These are phyloP conservation scores for Portevinia maculata DNA, from an alignment of 2,888 invertebrate species.

Conservation along the genomic window DNA sequence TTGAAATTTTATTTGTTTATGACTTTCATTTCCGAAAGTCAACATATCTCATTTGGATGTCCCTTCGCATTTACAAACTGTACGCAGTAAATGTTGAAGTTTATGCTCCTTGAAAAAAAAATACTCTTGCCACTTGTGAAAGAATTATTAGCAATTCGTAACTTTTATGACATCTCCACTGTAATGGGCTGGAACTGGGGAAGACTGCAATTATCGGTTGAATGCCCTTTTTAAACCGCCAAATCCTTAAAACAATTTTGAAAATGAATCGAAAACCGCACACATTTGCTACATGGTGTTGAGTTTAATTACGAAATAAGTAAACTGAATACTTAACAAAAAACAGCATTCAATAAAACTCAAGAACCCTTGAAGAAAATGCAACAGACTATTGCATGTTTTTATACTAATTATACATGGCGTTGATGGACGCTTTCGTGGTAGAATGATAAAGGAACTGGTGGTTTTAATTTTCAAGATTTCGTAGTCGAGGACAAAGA, in stretches of 20 bases:
- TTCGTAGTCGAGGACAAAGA: constrained; percentile 4
- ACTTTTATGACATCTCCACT: constrained; percentile 59
- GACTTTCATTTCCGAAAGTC: constrained; percentile 35
- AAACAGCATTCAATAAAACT: constrained; percentile 1
- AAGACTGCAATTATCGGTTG: constrained; percentile 31
- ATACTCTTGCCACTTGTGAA: constrained; percentile 3
- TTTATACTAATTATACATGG: constrained; percentile 35
- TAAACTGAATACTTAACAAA: constrained; percentile 25
- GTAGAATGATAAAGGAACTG: background rate
- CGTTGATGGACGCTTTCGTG: background rate
- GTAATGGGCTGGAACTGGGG: constrained; percentile 16
- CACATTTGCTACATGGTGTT: constrained; percentile 20
- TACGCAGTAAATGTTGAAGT: constrained; percentile 42
- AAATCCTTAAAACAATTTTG: constrained; percentile 30
- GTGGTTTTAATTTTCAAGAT: constrained; percentile 26
- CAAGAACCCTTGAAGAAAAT: constrained; percentile 49
- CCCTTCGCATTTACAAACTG: background rate
- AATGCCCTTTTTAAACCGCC: constrained; percentile 38
- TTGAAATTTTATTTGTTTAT: constrained; percentile 33
- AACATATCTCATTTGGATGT: constrained; percentile 13
- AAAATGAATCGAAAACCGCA: constrained; percentile 52
- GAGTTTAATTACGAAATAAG: constrained; percentile 62
- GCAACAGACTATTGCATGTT: constrained; percentile 66
- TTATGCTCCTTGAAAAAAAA: constrained; percentile 28
- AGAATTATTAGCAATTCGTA: constrained; percentile 52